Percentiles rank a stretch among this genome's conserved stretches.
These are phyloP conservation scores for Hyla sarda DNA, from an alignment of 2,113 vertebrate genomes.

Conservation along the genomic window DNA sequence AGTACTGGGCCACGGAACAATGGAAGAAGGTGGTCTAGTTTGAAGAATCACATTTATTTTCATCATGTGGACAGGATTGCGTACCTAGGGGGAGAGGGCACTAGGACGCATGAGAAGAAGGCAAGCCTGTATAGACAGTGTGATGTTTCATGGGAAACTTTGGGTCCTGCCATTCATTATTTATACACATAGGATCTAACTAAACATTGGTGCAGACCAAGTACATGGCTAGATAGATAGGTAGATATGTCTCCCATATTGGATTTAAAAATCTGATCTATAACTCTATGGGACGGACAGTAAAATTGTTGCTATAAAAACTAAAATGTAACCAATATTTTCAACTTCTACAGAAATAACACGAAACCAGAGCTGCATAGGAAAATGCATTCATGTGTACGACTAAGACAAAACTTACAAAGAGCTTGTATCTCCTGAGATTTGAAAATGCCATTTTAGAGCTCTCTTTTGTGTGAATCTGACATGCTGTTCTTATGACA, in stretches of 20 bases:
- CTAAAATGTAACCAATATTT: not conserved
- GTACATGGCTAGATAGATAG: too few relatives aligned
- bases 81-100: too few relatives aligned
- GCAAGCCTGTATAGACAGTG: too few relatives aligned
- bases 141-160: too few relatives aligned
- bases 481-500: constrained; percentile 52
- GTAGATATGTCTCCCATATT: not conserved
- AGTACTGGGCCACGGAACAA: too few relatives aligned
- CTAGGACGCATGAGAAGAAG: too few relatives aligned
- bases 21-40: too few relatives aligned
- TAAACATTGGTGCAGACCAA: too few relatives aligned
- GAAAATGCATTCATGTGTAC: constrained; percentile 8
- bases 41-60: too few relatives aligned
- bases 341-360: not conserved
- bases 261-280: not conserved
- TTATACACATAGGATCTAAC: too few relatives aligned
- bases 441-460: constrained; percentile 5
- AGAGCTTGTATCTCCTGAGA: not conserved
- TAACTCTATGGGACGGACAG: not conserved
- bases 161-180: too few relatives aligned
- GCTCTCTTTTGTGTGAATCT: constrained; percentile 33
- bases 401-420: not conserved
- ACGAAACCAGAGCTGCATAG: not conserved
- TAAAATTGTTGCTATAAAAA: not conserved
- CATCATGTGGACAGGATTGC: too few relatives aligned